phyloP scores from a whole-genome alignment of 2,888 invertebrate species.

The Stegana nigrithorax region DNA sequence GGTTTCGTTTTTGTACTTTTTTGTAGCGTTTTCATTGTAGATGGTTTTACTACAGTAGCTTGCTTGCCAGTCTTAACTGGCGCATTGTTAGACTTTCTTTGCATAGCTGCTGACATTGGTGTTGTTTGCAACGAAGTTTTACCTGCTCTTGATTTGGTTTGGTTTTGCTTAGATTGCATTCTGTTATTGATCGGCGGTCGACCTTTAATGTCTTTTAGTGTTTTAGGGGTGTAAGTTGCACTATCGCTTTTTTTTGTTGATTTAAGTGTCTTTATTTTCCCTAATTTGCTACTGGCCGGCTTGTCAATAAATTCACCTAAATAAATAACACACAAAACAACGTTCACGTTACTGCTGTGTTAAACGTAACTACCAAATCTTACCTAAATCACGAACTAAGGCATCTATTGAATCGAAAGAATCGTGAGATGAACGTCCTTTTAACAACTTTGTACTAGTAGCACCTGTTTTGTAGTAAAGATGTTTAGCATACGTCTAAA shows the following conservation, averaged over 20 bases:
- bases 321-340: too few relatives aligned
- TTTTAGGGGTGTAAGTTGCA: too few relatives aligned
- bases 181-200: conserved; percentile 12
- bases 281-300: conserved; percentile 25
- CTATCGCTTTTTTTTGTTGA: conserved; percentile 17
- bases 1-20: neutral
- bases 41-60: neutral
- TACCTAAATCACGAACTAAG: conserved; percentile 50
- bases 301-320: conserved; percentile 40
- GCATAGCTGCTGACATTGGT: conserved; percentile 24
- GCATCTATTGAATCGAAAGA: conserved; percentile 52
- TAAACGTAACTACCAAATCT: neutral
- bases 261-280: conserved; percentile 17
- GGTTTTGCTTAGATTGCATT: neutral
- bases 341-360: too few relatives aligned
- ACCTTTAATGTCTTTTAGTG: conserved; percentile 1
- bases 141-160: neutral
- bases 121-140: neutral
- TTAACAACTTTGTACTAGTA: too few relatives aligned
- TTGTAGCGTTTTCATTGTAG: too few relatives aligned
- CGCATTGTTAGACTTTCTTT: conserved; percentile 21
- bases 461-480: too few relatives aligned
- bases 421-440: too few relatives aligned
- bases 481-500: too few relatives aligned
- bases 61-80: neutral